phyloP scores from a whole-genome alignment of 2,888 invertebrate species.

The Spodoptera picta region DNA sequence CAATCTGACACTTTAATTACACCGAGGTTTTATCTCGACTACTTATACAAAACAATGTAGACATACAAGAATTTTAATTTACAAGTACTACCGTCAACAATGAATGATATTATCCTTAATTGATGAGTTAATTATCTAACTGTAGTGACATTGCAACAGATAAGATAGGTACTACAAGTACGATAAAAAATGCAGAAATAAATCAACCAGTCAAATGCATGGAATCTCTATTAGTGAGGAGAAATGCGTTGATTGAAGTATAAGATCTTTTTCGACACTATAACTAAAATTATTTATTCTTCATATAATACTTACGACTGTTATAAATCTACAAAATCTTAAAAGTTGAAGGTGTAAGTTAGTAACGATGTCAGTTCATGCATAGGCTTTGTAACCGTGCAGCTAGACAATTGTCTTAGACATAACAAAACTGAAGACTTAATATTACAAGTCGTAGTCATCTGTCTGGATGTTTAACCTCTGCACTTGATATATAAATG shows the following conservation, averaged over 20 bases:
- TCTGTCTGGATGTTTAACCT: slow-evolving; percentile 25
- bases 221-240: too few relatives aligned
- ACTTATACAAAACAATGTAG: slow-evolving; percentile 34
- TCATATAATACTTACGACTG: too few relatives aligned
- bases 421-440: neutral
- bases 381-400: neutral
- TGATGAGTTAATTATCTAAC: slow-evolving; percentile 25
- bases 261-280: too few relatives aligned
- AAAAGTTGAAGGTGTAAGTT: too few relatives aligned
- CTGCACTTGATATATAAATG: slow-evolving; percentile 26
- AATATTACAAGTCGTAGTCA: neutral
- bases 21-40: slow-evolving; percentile 13
- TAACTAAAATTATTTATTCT: too few relatives aligned
- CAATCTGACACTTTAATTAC: slow-evolving; percentile 15
- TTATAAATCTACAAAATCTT: too few relatives aligned
- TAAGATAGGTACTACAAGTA: slow-evolving; percentile 2
- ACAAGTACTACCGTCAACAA: slow-evolving; percentile 34
- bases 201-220: neutral
- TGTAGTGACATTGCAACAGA: slow-evolving; percentile 30
- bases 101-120: slow-evolving; percentile 40
- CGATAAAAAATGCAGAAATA: slow-evolving; percentile 1
- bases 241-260: too few relatives aligned
- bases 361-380: too few relatives aligned
- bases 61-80: slow-evolving; percentile 27
- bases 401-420: neutral